phyloP scores from a whole-genome alignment of 2,113 vertebrate genomes.

The Sinocyclocheilus grahami region DNA sequence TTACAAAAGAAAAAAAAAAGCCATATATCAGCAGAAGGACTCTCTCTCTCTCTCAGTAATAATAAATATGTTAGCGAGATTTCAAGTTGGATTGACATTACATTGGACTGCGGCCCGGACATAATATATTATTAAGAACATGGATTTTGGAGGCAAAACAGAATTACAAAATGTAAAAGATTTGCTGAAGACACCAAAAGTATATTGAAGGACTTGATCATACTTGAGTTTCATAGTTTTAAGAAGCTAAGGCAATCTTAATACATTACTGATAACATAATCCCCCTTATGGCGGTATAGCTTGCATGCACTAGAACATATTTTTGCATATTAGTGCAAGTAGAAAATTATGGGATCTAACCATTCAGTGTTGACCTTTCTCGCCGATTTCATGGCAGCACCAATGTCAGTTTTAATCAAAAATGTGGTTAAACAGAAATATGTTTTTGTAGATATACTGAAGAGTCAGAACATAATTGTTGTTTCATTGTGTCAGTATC shows the following conservation, averaged over 20 bases:
- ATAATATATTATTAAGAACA: not conserved
- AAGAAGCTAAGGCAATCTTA: not conserved
- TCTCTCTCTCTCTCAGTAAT: not conserved
- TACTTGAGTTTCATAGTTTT: not conserved
- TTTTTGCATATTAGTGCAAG: not conserved
- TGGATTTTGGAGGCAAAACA: not conserved
- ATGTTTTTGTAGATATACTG: not conserved
- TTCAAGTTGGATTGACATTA: not conserved
- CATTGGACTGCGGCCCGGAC: not conserved
- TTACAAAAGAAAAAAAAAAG: too few relatives aligned
- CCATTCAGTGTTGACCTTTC: not conserved
- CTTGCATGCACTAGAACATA: not conserved
- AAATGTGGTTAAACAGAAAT: constrained; percentile 22
- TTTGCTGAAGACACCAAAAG: not conserved
- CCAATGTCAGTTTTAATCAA: not conserved
- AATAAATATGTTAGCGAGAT: constrained; percentile 16
- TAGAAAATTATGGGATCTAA: not conserved
- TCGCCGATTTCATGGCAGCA: not conserved
- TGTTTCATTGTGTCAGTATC: constrained; percentile 37
- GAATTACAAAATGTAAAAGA: not conserved
- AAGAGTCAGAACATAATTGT: constrained; percentile 34
- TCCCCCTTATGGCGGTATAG: too few relatives aligned
- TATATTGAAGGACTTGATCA: not conserved
- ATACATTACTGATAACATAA: not conserved
- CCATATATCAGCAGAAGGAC: not conserved